These are phyloP conservation scores for Nysson spinosus DNA, from an alignment of 2,888 invertebrate species.

Conservation along the genomic window DNA sequence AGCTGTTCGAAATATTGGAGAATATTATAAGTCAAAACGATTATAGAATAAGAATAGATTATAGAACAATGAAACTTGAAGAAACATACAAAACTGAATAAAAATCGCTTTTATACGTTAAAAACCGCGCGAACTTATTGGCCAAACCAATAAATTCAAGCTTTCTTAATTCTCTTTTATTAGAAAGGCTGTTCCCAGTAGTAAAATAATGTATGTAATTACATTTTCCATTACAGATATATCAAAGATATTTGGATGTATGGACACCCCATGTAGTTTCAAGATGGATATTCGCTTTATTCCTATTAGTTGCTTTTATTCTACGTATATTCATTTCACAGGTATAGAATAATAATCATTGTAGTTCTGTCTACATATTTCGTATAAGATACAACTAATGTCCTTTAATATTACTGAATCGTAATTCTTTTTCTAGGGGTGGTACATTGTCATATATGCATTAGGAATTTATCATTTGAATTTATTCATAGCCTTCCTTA, in stretches of 20 bases:
- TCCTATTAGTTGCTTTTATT: conserved; percentile 86
- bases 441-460: conserved; percentile 99
- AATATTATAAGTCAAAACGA: too few species aligned
- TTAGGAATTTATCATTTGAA: conserved; percentile 99
- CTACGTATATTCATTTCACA: conserved; percentile 89
- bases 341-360: conserved; percentile 77
- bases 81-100: too few species aligned
- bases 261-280: conserved; percentile 90
- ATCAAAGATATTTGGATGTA: conserved; percentile 90
- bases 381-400: too few species aligned
- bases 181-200: too few species aligned
- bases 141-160: too few species aligned
- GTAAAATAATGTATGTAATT: conserved; percentile 14
- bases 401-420: too few species aligned
- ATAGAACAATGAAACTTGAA: too few species aligned
- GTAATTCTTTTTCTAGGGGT: conserved; percentile 88
- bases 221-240: conserved; percentile 79
- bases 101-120: too few species aligned
- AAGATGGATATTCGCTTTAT: conserved; percentile 88
- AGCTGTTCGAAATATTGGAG: too few species aligned
- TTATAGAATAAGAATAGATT: too few species aligned
- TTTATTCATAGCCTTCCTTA: conserved; percentile 99
- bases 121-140: too few species aligned
- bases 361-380: too few species aligned
- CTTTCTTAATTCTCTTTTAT: not conserved